phyloP scores from a whole-genome alignment of 2,888 invertebrate species.

The Ochropleura leucogaster region DNA sequence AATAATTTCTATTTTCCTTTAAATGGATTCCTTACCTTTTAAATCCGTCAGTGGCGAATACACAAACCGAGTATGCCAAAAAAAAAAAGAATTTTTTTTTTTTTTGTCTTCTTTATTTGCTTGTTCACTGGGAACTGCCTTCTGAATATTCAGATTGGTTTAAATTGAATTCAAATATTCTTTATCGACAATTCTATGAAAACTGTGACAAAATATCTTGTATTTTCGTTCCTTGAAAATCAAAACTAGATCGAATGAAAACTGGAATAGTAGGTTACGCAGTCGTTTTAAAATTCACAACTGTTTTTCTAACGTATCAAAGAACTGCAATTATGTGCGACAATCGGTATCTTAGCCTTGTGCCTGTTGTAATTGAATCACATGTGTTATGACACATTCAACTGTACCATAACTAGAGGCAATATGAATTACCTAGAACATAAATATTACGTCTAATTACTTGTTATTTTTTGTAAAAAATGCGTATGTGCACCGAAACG shows the following conservation, averaged over 20 bases:
- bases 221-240: neutral
- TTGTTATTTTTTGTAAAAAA: neutral
- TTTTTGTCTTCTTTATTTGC: neutral
- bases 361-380: conserved; percentile 57
- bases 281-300: conserved; percentile 10
- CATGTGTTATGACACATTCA: conserved; percentile 53
- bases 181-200: neutral
- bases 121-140: neutral
- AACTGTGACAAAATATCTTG: neutral
- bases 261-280: neutral
- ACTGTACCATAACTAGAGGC: conserved; percentile 46
- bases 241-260: neutral
- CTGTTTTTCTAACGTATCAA: conserved; percentile 45
- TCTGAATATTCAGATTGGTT: neutral
- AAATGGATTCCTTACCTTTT: too few species aligned
- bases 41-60: too few species aligned
- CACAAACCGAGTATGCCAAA: too few species aligned
- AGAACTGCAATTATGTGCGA: conserved; percentile 46
- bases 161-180: neutral
- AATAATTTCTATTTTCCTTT: too few species aligned
- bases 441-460: conserved; percentile 8
- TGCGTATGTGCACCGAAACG: neutral
- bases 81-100: too few species aligned
- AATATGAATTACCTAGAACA: conserved; percentile 30
- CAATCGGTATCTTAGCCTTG: conserved; percentile 65